Evolutionary conservation across 2,888 invertebrate genomes (phyloP), one percentile per base, ranked within the genome.

Genomic region (Polymixis flavicincta): DNA sequence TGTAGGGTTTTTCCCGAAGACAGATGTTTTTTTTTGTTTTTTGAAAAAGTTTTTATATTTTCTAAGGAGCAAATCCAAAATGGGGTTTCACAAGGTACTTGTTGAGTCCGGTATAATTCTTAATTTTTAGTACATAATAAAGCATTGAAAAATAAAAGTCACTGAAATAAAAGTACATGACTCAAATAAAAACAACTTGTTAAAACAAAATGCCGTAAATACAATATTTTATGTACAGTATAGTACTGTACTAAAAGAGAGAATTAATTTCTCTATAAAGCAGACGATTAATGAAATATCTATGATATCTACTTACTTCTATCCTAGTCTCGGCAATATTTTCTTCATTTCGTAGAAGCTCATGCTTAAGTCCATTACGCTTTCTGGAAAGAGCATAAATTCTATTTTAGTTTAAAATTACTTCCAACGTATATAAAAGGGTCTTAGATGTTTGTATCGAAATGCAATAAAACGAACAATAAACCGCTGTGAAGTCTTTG

Each of bases 341-440:
- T 82, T 96, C 96, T 87, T 96, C 96, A 78, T 96, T 96, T 82
- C 95, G 90, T 75, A 96, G 88, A 71, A 96, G 90, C 82, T 96
- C 96, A 83, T 96, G 96, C 86, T 96, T 96, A 45, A 96, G 89
- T 32, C 96, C 96, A 86, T 96, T 94, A 83, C 93, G 92, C 88
- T 95, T 95, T 84, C 96, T 96, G 94, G 71, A 94, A 95, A 79
- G 82, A 74, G 52, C 85, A 80, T 76, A 80, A 84, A 84, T 69
- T 83, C 19, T 73, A 63, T 71, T 69, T 69, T 57, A 67, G 54
- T 80, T 68, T 64, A 73, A n/a, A 75, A 73, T 80, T 28, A 28
- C 55, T 37, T 61, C 60, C 55, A 81, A 25, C 60, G 22, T 52
- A 52, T 77, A 54, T 68, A 48, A 45, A 72, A 32, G 45, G 37